Conservation (phyloP, 1,140 invertebrate species). For the Oryctes rhinoceros region DNA sequence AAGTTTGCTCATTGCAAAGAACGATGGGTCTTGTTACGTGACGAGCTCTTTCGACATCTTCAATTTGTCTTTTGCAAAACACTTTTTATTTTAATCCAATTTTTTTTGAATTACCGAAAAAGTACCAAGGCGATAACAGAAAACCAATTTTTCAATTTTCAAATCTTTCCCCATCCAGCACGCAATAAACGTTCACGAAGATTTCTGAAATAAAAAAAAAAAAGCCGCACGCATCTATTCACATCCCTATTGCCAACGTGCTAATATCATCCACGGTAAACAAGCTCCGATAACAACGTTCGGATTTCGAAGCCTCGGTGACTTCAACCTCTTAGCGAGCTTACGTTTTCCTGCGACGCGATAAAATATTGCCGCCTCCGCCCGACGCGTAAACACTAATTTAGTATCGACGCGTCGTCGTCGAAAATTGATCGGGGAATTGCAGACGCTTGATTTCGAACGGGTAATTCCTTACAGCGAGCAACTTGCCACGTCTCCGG, state of each 20-base stretch:
- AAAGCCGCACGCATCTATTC: neutral
- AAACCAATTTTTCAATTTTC: too few species aligned
- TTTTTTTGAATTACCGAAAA: too few species aligned
- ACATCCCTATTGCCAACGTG: neutral
- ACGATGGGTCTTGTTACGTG: too few species aligned
- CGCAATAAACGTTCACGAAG: neutral
- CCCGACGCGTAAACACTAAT: neutral
- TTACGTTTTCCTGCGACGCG: neutral
- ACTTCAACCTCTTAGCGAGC: neutral
- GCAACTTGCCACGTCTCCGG: neutral
- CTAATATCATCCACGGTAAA: neutral
- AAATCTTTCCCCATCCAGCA: too few species aligned
- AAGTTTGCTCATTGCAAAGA: too few species aligned
- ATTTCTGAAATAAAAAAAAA: neutral
- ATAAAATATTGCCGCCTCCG: neutral
- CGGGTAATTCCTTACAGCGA: neutral
- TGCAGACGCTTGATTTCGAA: neutral
- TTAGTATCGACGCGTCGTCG: neutral
- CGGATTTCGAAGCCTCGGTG: neutral
- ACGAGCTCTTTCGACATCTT: too few species aligned
- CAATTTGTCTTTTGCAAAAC: too few species aligned
- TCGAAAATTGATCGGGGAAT: conserved; percentile 14
- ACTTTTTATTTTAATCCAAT: too few species aligned
- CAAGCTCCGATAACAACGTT: neutral
- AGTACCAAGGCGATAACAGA: too few species aligned